These are phyloP conservation scores for Drosophila oshimai DNA, from an alignment of 1,140 invertebrate species.

Conservation along the genomic window DNA sequence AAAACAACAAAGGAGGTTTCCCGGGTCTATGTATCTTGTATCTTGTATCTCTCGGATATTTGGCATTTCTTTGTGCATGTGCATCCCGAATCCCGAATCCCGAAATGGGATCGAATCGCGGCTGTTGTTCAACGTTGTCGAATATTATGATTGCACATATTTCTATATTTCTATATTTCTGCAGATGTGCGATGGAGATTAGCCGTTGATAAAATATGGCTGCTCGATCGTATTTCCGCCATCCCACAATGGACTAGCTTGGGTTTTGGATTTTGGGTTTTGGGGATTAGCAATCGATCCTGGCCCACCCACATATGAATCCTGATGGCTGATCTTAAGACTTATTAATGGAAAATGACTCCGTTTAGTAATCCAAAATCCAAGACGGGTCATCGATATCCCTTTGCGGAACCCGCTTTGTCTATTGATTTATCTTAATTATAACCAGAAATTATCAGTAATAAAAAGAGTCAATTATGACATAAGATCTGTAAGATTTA, in stretches of 20 bases:
- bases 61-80: constrained; percentile 14
- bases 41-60: not conserved
- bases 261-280: too few species aligned
- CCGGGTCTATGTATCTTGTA: not conserved
- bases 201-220: constrained; percentile 19
- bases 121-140: constrained; percentile 17
- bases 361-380: not conserved
- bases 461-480: too few species aligned
- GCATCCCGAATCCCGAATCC: not conserved
- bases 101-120: constrained; percentile 18
- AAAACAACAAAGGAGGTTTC: constrained; percentile 25
- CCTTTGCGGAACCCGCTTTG: not conserved
- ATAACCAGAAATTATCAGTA: too few species aligned
- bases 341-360: not conserved
- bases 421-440: not conserved
- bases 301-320: constrained; percentile 23
- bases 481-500: too few species aligned
- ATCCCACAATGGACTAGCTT: not conserved
- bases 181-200: constrained; percentile 52
- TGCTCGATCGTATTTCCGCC: constrained; percentile 27
- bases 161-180: constrained; percentile 23
- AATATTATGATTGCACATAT: constrained; percentile 42
- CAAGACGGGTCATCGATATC: not conserved
- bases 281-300: constrained; percentile 7
- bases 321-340: not conserved